Conservation (phyloP, 2,888 invertebrate genomes). For the Carcina quercana region DNA sequence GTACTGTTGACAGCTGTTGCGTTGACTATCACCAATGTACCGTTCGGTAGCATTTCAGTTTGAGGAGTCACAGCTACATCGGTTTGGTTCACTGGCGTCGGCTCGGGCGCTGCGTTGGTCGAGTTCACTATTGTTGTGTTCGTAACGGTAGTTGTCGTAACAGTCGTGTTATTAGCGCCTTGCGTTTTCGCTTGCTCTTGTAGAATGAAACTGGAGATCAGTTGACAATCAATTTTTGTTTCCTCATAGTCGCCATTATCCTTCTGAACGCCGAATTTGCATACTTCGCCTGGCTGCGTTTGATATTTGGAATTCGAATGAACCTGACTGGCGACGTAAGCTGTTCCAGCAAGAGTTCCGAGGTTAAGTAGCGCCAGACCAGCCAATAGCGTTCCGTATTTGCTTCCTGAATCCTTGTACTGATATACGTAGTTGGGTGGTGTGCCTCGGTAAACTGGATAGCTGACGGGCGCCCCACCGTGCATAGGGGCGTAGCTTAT, state of each 20-base stretch:
- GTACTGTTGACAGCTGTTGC: slow-evolving; percentile 26
- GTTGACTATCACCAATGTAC: slow-evolving; percentile 45
- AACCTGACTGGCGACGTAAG: slow-evolving; percentile 33
- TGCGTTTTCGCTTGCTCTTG: slow-evolving; percentile 31
- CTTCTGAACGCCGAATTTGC: slow-evolving; percentile 55
- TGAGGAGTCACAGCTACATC: slow-evolving; percentile 18
- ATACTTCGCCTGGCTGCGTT: slow-evolving; percentile 47
- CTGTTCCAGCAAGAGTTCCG: slow-evolving; percentile 45
- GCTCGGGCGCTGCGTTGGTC: slow-evolving; percentile 27
- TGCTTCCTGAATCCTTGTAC: slow-evolving; percentile 58
- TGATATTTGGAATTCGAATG: slow-evolving; percentile 28
- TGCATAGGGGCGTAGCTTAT: slow-evolving; percentile 43
- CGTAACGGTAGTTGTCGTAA: slow-evolving; percentile 45
- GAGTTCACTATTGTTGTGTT: slow-evolving; percentile 47
- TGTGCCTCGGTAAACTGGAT: slow-evolving; percentile 51
- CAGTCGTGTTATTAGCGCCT: slow-evolving; percentile 29
- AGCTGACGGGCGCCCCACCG: slow-evolving; percentile 38
- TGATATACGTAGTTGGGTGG: slow-evolving; percentile 59
- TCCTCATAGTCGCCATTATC: slow-evolving; percentile 60
- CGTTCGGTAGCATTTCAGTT: slow-evolving; percentile 47
- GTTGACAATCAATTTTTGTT: slow-evolving; percentile 55
- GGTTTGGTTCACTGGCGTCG: slow-evolving; percentile 15
- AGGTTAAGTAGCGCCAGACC: slow-evolving; percentile 58
- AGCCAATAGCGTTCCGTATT: slow-evolving; percentile 54
- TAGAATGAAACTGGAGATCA: slow-evolving; percentile 55